Evolutionary conservation across 1,140 invertebrate genomes (phyloP).

Genomic region (Drosophila auraria): DNA sequence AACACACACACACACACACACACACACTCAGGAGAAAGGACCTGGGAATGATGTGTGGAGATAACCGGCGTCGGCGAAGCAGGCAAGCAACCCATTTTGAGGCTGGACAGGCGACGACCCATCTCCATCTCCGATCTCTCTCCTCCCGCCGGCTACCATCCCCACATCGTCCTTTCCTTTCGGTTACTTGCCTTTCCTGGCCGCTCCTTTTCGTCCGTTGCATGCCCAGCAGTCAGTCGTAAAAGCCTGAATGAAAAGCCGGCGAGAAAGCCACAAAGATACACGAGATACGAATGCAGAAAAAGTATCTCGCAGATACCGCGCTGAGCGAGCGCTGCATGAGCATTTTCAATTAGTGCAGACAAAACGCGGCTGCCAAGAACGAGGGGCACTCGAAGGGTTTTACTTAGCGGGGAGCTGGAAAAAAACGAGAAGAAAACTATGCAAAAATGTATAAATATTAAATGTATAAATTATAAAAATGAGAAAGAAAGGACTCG

Average conservation of each 20-base stretch:
- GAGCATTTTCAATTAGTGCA: conserved; percentile 67
- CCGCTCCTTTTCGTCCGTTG: conserved; percentile 21
- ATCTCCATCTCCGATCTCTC: conserved; percentile 34
- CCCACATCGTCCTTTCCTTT: conserved; percentile 7
- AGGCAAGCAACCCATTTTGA: conserved; percentile 49
- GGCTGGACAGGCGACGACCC: conserved; percentile 57
- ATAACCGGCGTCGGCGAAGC: conserved; percentile 37
- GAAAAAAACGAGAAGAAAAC: no score
- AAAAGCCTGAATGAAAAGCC: conserved; percentile 52
- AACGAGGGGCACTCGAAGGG: conserved; percentile 11
- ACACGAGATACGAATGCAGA: conserved; percentile 51
- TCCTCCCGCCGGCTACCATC: conserved; percentile 6
- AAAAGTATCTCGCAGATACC: conserved; percentile 62
- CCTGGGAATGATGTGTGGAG: conserved; percentile 50
- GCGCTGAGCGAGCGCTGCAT: conserved; percentile 52
- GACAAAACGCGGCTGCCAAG: conserved; percentile 30
- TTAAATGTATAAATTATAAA: no score
- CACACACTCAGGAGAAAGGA: conserved; percentile 13
- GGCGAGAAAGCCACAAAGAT: conserved; percentile 50
- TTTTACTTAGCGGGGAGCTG: background rate
- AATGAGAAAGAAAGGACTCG: no score
- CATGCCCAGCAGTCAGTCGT: conserved; percentile 48
- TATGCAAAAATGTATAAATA: no score
- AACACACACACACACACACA: conserved; percentile 12
- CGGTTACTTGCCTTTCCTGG: background rate